phyloP scores from a whole-genome alignment of 1,140 invertebrate species.

The Cotesia typhae region DNA sequence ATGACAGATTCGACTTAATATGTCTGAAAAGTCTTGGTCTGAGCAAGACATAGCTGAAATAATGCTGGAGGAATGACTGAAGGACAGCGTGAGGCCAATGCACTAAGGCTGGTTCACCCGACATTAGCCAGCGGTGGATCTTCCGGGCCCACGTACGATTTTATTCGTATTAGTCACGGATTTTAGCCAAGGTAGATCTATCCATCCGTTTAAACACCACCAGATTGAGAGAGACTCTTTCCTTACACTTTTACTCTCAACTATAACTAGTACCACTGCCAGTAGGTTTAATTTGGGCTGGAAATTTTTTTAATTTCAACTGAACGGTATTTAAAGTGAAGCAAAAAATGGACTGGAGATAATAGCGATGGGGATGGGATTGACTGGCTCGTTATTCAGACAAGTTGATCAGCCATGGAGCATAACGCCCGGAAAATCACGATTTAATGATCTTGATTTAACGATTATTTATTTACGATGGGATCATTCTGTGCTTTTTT shows the following conservation, averaged over 20 bases:
- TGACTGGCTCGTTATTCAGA: no score
- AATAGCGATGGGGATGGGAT: no score
- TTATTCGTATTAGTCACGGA: slow-evolving; percentile 32
- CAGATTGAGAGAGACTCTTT: background rate
- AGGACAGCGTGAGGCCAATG: slow-evolving; percentile 32
- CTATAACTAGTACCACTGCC: background rate
- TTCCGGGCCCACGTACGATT: slow-evolving; percentile 23
- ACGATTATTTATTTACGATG: no score
- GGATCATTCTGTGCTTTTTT: background rate
- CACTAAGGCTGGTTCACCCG: slow-evolving; percentile 26
- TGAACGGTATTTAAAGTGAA: no score
- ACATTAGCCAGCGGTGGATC: slow-evolving; percentile 39
- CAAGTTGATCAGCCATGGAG: no score
- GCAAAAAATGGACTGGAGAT: no score
- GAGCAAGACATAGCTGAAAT: no score
- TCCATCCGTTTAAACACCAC: slow-evolving; percentile 5
- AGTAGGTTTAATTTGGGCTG: background rate
- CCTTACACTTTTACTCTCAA: background rate
- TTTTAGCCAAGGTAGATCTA: slow-evolving; percentile 4
- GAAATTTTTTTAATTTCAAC: background rate
- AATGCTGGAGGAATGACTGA: background rate
- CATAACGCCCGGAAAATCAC: background rate
- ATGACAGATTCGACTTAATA: slow-evolving; percentile 32
- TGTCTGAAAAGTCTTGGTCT: background rate
- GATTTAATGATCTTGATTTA: slow-evolving; percentile 5